phyloP scores from a whole-genome alignment of 2,888 invertebrate genomes.

The Drosophila testacea region DNA sequence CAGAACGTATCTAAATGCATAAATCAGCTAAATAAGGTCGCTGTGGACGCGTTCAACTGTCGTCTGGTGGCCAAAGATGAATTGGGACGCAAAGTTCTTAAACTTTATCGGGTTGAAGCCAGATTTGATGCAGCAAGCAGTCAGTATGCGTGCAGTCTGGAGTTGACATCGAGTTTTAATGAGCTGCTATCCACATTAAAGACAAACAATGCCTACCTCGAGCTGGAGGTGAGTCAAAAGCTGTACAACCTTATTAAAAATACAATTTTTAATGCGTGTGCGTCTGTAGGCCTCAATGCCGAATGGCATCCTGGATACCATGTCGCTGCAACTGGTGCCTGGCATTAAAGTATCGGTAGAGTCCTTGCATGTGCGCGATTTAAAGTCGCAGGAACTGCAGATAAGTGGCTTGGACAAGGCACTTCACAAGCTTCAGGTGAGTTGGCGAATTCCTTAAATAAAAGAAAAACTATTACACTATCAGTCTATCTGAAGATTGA shows the following conservation, averaged over 20 bases:
- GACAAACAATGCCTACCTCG: conserved; percentile 82
- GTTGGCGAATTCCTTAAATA: conserved; percentile 45
- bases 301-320: conserved; percentile 81
- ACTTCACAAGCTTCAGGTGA: conserved; percentile 86
- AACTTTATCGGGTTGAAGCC: conserved; percentile 81
- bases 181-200: conserved; percentile 82
- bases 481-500: conserved; percentile 30
- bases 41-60: conserved; percentile 82
- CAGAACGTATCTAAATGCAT: conserved; percentile 83
- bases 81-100: conserved; percentile 74
- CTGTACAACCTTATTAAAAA: too few relatives aligned
- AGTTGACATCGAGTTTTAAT: conserved; percentile 76
- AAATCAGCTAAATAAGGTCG: conserved; percentile 73
- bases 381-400: conserved; percentile 83
- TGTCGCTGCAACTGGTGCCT: conserved; percentile 84
- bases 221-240: conserved; percentile 80
- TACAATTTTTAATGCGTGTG: conserved; percentile 10
- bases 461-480: conserved; percentile 15
- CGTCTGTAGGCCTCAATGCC: conserved; percentile 79
- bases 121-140: conserved; percentile 80
- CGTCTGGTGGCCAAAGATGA: conserved; percentile 80
- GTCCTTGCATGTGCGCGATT: conserved; percentile 74
- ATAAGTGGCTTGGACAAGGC: conserved; percentile 87
- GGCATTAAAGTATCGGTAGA: conserved; percentile 82
- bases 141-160: conserved; percentile 83